Evolutionary conservation across 2,113 vertebrate genomes (phyloP).

Genomic region (Phrynocephalus versicolor): DNA sequence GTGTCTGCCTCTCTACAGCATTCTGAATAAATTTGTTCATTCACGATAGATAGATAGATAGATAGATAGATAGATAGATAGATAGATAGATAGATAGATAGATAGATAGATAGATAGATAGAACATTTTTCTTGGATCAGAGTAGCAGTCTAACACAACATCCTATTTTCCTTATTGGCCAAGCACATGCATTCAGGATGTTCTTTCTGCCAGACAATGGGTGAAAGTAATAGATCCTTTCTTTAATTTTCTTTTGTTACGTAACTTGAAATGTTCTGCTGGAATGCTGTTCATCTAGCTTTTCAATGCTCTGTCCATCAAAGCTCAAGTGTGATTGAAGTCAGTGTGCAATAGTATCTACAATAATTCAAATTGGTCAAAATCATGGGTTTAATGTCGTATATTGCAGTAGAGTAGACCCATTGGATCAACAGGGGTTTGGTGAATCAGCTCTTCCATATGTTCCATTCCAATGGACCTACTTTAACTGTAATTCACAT

Average conservation of each 20-base stretch:
- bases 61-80: no score
- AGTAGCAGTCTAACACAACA: not conserved
- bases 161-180: not conserved
- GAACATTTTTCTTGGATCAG: not conserved
- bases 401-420: no score
- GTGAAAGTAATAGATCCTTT: constrained; percentile 2
- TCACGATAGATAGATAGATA: not conserved
- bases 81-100: no score
- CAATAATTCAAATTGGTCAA: not conserved
- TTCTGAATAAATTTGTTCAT: constrained; percentile 20
- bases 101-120: not conserved
- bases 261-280: not conserved
- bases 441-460: no score
- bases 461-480: no score
- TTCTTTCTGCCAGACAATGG: not conserved
- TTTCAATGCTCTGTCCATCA: not conserved
- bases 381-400: no score
- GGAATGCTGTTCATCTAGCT: not conserved
- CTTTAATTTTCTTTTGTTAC: not conserved
- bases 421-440: no score
- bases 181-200: not conserved
- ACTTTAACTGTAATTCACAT: no score
- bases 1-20: constrained; percentile 1
- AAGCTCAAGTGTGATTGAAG: not conserved
- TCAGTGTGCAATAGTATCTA: not conserved